Base-by-base conservation (phyloP, 2,888 invertebrate genomes). In the Cheilosia variabilis region DNA sequence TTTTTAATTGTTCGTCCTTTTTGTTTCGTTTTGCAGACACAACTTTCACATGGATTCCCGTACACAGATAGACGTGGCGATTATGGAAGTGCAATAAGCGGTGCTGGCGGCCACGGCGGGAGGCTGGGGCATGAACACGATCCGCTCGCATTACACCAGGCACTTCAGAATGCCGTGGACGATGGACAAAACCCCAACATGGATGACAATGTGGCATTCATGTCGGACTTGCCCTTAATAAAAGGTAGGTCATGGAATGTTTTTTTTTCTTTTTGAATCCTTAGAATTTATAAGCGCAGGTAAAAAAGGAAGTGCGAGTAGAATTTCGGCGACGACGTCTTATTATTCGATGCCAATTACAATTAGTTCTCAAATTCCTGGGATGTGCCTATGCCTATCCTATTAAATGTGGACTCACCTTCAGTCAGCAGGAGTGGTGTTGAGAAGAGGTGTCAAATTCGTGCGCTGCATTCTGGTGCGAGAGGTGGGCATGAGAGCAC, bases 141-240 rank as follows among this genome's bases (percentile, higher is more conserved):
- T 89, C 95, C 97, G 82, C 93, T 97, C 88, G 96, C 96, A 63
- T 92, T 97, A 66, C 97, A 97, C 91, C 96, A 96, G 91, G 96
- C 96, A n/a, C 93, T 97, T 73, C 96, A 96, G 88, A 95, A 95
- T 89, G 95, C 95, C 10, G 93, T 92, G 19, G 93, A 93, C 87
- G 93, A 93, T 89, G 93, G 93, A 87, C 94, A 96, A 95, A 96
- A 96, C 92, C 95, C 96, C 88, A 96, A 96, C 88, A 95, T 97
- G 93, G 97, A 97, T 91, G 97, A 97, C 91, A 96, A 96, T 89
- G 94, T 95, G 88, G 96, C 96, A 65, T 97, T 97, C 93, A 97
- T 97, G 94, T 96, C 96, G 89, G 97, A 97, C 92, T 94, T 97
- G 92, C 97, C 97, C 89, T 94, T 97, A 90, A 94, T 97, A 90